Conservation (phyloP, 2,113 vertebrate genomes). For the Melozone crissalis region DNA sequence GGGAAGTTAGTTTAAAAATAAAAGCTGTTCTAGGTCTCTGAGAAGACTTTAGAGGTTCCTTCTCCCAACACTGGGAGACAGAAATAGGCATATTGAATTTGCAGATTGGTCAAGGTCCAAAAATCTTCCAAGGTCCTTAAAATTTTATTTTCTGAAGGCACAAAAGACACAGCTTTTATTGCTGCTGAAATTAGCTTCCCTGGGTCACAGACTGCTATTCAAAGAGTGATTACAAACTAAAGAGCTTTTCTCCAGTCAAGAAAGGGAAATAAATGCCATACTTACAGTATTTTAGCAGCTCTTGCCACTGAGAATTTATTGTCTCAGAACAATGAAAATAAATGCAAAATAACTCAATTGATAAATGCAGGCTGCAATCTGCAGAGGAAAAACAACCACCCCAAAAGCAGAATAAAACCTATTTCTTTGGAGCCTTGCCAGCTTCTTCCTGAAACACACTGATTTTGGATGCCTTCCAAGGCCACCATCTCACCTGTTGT, state of each 20-base stretch:
- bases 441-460: not conserved
- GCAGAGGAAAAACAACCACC: not conserved
- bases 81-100: not conserved
- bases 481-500: not conserved
- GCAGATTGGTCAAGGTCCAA: not conserved
- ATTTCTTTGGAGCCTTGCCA: not conserved
- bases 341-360: not conserved
- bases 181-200: not conserved
- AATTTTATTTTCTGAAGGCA: not conserved
- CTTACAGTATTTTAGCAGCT: not conserved
- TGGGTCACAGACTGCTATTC: not conserved
- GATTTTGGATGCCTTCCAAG: not conserved
- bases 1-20: not conserved
- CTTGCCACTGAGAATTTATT: not conserved
- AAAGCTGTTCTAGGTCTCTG: not conserved
- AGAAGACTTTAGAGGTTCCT: not conserved
- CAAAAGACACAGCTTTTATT: not conserved
- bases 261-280: conserved; percentile 6
- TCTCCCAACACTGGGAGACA: not conserved
- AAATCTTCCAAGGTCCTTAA: not conserved
- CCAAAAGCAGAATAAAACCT: not conserved
- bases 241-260: not conserved
- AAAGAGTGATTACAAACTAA: not conserved
- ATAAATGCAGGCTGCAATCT: not conserved
- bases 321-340: conserved; percentile 1